These are phyloP conservation scores for Dorcus parallelipipedus DNA, from an alignment of 2,888 invertebrate species.

Conservation along the genomic window DNA sequence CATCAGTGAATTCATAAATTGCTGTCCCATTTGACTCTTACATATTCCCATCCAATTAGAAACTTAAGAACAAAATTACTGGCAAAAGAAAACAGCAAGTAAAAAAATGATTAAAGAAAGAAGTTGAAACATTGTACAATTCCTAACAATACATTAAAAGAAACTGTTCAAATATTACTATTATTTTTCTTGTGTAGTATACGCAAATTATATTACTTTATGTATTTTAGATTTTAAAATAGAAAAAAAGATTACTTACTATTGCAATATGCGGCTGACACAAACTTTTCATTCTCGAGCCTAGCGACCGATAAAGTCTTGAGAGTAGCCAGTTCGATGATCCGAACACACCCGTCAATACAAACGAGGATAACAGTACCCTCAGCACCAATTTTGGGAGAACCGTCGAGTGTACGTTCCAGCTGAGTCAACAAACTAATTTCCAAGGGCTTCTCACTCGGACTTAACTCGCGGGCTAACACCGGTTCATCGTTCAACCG, in stretches of 20 bases:
- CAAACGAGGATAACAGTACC: constrained; percentile 72
- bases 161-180: no score
- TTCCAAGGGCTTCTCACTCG: constrained; percentile 66
- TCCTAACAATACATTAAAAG: no score
- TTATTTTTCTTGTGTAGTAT: not conserved
- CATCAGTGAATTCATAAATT: no score
- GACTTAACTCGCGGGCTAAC: constrained; percentile 58
- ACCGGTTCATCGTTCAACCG: constrained; percentile 60
- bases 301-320: constrained; percentile 65
- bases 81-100: no score
- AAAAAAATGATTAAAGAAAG: no score
- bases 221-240: not conserved
- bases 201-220: no score
- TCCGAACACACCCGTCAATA: constrained; percentile 68
- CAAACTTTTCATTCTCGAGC: constrained; percentile 68
- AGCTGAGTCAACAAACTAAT: constrained; percentile 63
- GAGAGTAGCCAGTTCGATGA: constrained; percentile 70
- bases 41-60: no score
- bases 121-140: no score
- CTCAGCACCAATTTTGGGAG: constrained; percentile 38
- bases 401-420: constrained; percentile 33
- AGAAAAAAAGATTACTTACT: constrained; percentile 52
- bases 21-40: no score
- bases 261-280: constrained; percentile 81
- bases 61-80: no score